These are phyloP conservation scores for Plebejus argus DNA, from an alignment of 2,888 invertebrate genomes.

Conservation along the genomic window DNA sequence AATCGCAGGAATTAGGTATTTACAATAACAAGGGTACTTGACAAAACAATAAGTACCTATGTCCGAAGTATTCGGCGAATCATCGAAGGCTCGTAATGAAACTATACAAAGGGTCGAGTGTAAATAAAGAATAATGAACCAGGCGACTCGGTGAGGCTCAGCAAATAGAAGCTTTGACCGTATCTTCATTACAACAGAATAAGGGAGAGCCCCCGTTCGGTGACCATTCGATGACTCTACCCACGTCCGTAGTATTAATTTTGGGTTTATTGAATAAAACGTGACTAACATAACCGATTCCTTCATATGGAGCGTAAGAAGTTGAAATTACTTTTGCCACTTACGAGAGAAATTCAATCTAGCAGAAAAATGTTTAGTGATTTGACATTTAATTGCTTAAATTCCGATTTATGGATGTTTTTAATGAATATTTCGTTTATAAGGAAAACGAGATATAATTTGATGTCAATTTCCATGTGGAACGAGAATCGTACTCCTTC, in stretches of 20 bases:
- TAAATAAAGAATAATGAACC: conserved; percentile 35
- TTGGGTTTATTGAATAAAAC: conserved; percentile 77
- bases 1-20: neutral
- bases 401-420: neutral
- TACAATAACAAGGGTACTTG: neutral
- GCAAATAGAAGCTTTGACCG: conserved; percentile 39
- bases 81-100: neutral
- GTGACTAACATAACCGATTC: conserved; percentile 66
- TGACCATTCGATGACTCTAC: conserved; percentile 55
- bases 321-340: conserved; percentile 30
- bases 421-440: neutral
- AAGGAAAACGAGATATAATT: neutral
- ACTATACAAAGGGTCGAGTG: conserved; percentile 31
- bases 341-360: conserved; percentile 1
- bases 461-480: neutral
- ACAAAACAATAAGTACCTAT: neutral
- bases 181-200: conserved; percentile 62
- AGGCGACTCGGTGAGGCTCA: conserved; percentile 14
- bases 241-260: conserved; percentile 73
- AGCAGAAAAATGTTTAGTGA: neutral
- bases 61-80: neutral
- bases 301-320: conserved; percentile 57
- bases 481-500: neutral
- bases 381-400: neutral
- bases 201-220: conserved; percentile 55